Evolutionary conservation across 2,888 invertebrate species (phyloP).

Genomic region (Cremastinae sp.): DNA sequence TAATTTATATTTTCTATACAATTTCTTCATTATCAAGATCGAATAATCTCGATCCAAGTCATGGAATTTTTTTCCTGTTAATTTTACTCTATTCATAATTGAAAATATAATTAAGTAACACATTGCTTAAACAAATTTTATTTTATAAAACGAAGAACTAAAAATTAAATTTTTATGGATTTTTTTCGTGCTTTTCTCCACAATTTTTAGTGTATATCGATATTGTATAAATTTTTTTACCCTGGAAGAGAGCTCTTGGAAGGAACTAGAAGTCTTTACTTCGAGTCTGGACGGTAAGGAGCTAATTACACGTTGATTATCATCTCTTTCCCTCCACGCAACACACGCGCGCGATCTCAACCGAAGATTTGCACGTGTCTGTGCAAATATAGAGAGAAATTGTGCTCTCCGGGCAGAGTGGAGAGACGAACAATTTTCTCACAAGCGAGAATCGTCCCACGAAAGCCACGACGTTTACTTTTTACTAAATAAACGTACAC

Average conservation of each 20-base stretch:
- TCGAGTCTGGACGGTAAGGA: conserved; percentile 60
- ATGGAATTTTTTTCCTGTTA: too few species aligned
- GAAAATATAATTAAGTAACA: too few species aligned
- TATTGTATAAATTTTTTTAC: too few species aligned
- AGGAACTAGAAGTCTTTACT: conserved; percentile 48
- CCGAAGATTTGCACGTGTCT: conserved; percentile 44
- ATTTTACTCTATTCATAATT: too few species aligned
- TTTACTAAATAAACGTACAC: not conserved
- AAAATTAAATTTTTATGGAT: too few species aligned
- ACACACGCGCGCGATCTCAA: conserved; percentile 55
- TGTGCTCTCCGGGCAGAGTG: conserved; percentile 15
- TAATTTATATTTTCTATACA: too few species aligned
- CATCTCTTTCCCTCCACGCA: conserved; percentile 65
- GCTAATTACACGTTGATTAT: conserved; percentile 71
- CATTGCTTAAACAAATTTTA: too few species aligned
- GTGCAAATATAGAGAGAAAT: conserved; percentile 8
- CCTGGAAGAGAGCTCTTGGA: conserved; percentile 21
- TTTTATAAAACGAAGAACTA: too few species aligned
- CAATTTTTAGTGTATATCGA: too few species aligned
- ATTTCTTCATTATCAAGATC: too few species aligned
- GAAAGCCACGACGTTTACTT: conserved; percentile 9
- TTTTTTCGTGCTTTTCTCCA: too few species aligned
- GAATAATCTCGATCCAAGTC: too few species aligned
- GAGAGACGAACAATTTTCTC: conserved; percentile 38
- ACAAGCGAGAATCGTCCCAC: conserved; percentile 36